A percentile compares a stretch with the other conserved stretches of the same genome.
phyloP scores from a whole-genome alignment of 2,888 invertebrate genomes.

The Nebria salina region DNA sequence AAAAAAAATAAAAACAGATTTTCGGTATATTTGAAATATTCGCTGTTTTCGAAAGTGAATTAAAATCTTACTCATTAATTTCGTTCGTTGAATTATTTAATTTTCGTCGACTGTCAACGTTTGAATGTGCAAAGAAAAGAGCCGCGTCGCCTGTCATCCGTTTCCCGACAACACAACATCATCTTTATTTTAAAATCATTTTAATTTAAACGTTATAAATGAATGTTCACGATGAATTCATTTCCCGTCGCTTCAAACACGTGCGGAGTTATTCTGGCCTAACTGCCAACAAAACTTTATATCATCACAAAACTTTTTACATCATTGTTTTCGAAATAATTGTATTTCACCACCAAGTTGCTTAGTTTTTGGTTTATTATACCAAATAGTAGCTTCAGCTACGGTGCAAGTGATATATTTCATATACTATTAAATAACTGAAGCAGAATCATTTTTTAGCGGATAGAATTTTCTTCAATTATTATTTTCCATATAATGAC shows the following conservation, averaged over 20 bases:
- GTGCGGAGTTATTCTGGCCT: slow-evolving; percentile 4
- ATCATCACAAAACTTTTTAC: background rate
- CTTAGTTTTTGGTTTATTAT: background rate
- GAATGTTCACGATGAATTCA: slow-evolving; percentile 15
- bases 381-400: no score
- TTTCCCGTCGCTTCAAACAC: background rate
- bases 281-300: slow-evolving; percentile 8
- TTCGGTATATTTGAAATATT: background rate
- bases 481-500: no score
- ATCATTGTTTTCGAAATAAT: background rate
- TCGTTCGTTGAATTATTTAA: slow-evolving; percentile 37
- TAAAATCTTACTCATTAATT: slow-evolving; percentile 39
- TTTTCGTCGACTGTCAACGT: slow-evolving; percentile 26
- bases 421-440: no score
- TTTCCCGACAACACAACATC: background rate
- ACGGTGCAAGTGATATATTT: no score
- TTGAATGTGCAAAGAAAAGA: background rate
- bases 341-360: background rate
- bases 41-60: slow-evolving; percentile 28
- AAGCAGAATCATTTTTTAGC: no score
- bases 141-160: background rate
- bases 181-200: slow-evolving; percentile 40
- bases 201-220: slow-evolving; percentile 42
- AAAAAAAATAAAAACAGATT: background rate
- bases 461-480: no score